Base-by-base conservation (phyloP, 2,113 vertebrate genomes). In the Fregata magnificens region DNA sequence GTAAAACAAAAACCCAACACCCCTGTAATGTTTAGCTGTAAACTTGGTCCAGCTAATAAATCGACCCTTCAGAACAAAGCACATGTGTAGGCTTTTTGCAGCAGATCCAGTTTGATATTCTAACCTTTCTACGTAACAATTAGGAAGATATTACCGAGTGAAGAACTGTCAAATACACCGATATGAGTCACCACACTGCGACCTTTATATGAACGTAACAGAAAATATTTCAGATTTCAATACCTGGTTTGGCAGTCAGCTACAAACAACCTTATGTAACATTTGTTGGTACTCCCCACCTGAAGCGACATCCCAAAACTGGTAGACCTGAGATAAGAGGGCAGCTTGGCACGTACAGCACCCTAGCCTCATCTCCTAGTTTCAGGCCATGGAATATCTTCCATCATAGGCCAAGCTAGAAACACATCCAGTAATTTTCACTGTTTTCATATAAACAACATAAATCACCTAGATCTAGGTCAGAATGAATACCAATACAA, bases 401-500 rank as follows among this genome's bases (percentile, higher is more conserved):
- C 79, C 0, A 0, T 95, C 89, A 93, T 16, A 82, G 78, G 24
- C n/a, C 47, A 76, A 58, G 49, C 55, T 82, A 85, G 83, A 88
- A 93, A 88, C 14, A 52, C 20, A 66, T 83, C 25, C 82, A 70
- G n/a, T 63, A 59, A 56, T 93, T 96, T 95, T 91, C 74, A 93
- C 67, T 70, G 53, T 73, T 88, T 87, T 95, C 34, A 66, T 50
- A 85, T n/a, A 97, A 97, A 90, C 77, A 94, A 73, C 59, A 94
- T 95, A 95, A 96, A 94, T 88, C 62, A 95, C 28, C 40, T 61
- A 85, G 62, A 50, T 61, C 56, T 83, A 88, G 94, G 62, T 80
- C 87, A 95, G 59, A 96, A 92, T 5, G 36, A 94, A 88, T 77
- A 96, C 29, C 67, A 80, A 96, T 88, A 95, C 85, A 96, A 95